These are phyloP conservation scores for Lepidocyrtoides sp. DNA, from an alignment of 2,888 invertebrate genomes.

Conservation along the genomic window DNA sequence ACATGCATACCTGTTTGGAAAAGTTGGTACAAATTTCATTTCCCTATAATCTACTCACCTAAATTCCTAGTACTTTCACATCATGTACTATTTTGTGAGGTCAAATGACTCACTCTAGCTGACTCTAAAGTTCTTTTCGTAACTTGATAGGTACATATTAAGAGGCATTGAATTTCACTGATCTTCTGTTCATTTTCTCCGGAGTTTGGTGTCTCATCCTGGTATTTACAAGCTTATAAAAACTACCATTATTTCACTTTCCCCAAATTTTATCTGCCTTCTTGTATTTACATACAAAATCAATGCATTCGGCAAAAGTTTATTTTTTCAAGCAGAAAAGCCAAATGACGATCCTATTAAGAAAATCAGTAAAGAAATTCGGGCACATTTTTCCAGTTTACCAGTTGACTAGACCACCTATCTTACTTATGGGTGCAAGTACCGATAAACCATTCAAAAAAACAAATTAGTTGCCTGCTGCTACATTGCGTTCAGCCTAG, in stretches of 20 bases:
- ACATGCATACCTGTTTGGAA: too few relatives aligned
- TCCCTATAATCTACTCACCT: too few relatives aligned
- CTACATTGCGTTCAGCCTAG: not conserved
- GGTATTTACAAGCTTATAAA: not conserved
- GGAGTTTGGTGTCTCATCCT: not conserved
- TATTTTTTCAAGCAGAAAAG: not conserved
- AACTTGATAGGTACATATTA: not conserved
- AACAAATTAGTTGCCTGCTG: conserved; percentile 56
- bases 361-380: not conserved
- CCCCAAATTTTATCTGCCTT: not conserved
- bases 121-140: not conserved
- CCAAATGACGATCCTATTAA: not conserved
- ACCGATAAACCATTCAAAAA: conserved; percentile 31
- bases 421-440: conserved; percentile 3
- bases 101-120: conserved; percentile 10
- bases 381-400: not conserved
- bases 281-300: not conserved
- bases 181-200: conserved; percentile 22
- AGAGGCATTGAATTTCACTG: conserved; percentile 5
- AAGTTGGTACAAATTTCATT: too few relatives aligned
- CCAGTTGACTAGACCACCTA: not conserved
- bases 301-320: conserved; percentile 28
- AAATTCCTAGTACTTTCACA: too few relatives aligned
- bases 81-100: too few relatives aligned
- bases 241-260: conserved; percentile 13